Base-by-base conservation (phyloP, 1,140 invertebrate species). In the Cherax destructor region DNA sequence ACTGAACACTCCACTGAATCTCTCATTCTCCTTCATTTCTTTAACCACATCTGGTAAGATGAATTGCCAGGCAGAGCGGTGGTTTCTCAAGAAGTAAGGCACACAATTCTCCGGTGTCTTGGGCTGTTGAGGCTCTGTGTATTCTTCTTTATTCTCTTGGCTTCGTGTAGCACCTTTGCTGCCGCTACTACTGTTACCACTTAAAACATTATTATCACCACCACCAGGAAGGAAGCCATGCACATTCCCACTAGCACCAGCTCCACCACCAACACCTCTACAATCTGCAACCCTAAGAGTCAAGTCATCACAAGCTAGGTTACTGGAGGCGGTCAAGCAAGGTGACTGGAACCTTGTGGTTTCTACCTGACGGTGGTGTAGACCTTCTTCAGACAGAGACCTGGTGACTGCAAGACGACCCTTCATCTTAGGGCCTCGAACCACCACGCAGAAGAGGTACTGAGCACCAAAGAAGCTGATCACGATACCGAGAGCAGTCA, bases 401-500 rank as follows among this genome's bases (percentile, higher is more conserved):
- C 90, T 74, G 50, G 90, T 91, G 78, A 87, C 84, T 21, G 90
- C 84, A 78, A 91, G 86, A 24, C 77, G 77, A 2, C 90, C 90
- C 84, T 91, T 91, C 30, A 91, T 30, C 50, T 84, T 50, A 16
- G 90, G 84, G n/a, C 90, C 90, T 4, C 90, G 84, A 3, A 91
- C 85, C 93, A 95, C 94, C n/a, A 94, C 95, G 92, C 95, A 95
- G 87, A 95, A 95, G 18, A 95, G 94, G 77, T 95, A 94, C 93
- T 95, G 95, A 87, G 94, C 94, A 92, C 95, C 95, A 11, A 95
- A 56, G 93, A 95, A 95, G 52, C 95, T 93, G n/a, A 94, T 93
- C 49, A 95, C 88, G 78, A 95, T 94, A 50, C 94, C 95, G 11
- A 94, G 88, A 11, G 94, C 93, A 59, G 94, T 94, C 52, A 94